Evolutionary conservation across 2,888 invertebrate genomes (phyloP).

Genomic region (Leptura quadrifasciata): DNA sequence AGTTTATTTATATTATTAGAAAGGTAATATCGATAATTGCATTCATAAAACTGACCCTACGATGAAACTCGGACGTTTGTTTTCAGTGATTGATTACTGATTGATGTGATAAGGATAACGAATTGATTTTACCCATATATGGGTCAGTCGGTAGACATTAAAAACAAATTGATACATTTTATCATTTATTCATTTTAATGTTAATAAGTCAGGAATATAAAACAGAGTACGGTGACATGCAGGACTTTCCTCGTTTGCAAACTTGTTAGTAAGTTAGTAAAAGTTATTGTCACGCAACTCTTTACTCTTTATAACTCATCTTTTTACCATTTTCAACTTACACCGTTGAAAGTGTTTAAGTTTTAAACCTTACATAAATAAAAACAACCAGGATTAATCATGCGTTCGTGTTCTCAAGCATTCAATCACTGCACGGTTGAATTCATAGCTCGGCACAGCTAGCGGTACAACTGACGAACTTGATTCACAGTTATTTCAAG

Average conservation of each 20-base stretch:
- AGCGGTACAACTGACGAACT: conserved; percentile 30
- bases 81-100: conserved; percentile 21
- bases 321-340: conserved; percentile 27
- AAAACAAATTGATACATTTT: conserved; percentile 24
- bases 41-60: conserved; percentile 5
- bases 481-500: conserved; percentile 34
- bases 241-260: conserved; percentile 38
- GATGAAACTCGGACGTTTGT: conserved; percentile 8
- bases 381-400: conserved; percentile 26
- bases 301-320: conserved; percentile 20
- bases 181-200: conserved; percentile 28
- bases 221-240: conserved; percentile 39
- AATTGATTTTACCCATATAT: conserved; percentile 34
- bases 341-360: conserved; percentile 26
- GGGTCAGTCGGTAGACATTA: conserved; percentile 31
- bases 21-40: neutral
- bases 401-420: conserved; percentile 24
- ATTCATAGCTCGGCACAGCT: conserved; percentile 18
- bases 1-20: neutral
- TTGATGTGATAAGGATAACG: conserved; percentile 21
- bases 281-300: conserved; percentile 40
- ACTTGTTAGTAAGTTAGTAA: conserved; percentile 21
- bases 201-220: conserved; percentile 3
- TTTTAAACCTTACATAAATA: conserved; percentile 20
- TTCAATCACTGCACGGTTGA: conserved; percentile 29